Conservation (phyloP, 2,113 vertebrate genomes). For the Quiscalus mexicanus region DNA sequence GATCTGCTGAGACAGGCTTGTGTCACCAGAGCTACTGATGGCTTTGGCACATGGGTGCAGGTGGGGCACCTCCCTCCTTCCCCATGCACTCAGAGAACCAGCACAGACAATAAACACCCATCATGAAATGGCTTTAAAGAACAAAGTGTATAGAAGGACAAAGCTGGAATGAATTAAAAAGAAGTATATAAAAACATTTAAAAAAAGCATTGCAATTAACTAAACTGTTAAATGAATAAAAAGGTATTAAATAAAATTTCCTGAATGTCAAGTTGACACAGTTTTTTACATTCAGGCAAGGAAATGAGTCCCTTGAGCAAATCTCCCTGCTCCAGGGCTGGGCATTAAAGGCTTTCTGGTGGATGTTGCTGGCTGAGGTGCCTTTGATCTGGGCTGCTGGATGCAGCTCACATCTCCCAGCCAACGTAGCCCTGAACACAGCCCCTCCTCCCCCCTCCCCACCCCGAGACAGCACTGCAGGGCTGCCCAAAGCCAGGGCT, state of each 20-base stretch:
- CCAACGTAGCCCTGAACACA: not conserved
- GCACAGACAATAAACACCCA: not conserved
- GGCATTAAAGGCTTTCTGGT: constrained; percentile 35
- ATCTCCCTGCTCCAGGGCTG: not conserved
- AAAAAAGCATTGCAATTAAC: not conserved
- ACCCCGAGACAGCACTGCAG: not conserved
- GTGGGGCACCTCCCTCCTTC: not conserved
- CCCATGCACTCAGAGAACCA: not conserved
- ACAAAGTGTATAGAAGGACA: not conserved
- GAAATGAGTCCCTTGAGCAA: constrained; percentile 10
- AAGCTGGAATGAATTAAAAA: not conserved
- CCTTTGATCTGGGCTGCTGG: constrained; percentile 31
- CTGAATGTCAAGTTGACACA: constrained; percentile 22
- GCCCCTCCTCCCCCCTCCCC: not conserved
- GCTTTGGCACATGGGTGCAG: not conserved
- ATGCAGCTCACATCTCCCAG: not conserved
- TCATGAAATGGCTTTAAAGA: not conserved
- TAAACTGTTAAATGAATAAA: not conserved
- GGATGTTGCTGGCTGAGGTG: not conserved
- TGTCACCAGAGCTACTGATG: not conserved
- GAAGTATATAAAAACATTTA: not conserved
- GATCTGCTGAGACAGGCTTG: not conserved
- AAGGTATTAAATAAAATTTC: constrained; percentile 6
- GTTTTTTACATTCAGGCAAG: not conserved
- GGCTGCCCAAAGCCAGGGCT: not conserved